phyloP scores from a whole-genome alignment of 2,797 vertebrate species.

The Sebastes steindachneri region DNA sequence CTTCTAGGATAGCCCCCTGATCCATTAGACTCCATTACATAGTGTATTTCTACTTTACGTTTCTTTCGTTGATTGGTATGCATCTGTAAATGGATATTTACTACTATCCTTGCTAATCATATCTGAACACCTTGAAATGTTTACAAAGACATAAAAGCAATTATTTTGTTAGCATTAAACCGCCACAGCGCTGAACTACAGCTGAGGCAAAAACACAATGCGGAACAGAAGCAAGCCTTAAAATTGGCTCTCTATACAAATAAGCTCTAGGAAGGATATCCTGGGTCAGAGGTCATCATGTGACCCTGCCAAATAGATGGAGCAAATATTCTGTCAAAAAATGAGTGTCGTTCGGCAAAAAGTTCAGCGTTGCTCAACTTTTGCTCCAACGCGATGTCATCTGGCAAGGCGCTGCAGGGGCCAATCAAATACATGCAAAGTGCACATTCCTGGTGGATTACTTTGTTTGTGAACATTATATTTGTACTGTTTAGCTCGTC shows the following conservation, averaged over 20 bases:
- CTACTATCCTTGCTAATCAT: not conserved
- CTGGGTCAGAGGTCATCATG: not conserved
- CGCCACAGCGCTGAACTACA: not conserved
- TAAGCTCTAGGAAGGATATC: slow-evolving; percentile 2
- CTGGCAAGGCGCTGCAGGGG: not conserved
- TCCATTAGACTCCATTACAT: not conserved
- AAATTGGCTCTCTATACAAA: slow-evolving; percentile 14
- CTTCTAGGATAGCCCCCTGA: not conserved
- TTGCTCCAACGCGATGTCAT: not conserved
- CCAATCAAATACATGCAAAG: not conserved
- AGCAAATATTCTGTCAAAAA: not conserved
- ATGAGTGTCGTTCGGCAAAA: not conserved
- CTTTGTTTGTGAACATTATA: not conserved
- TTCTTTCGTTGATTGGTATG: not conserved
- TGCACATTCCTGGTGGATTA: not conserved
- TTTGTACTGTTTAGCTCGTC: not conserved
- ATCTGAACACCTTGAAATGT: not conserved
- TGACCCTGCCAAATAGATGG: not conserved
- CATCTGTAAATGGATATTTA: not conserved
- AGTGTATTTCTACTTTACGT: not conserved
- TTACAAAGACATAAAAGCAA: not conserved
- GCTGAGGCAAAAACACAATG: not conserved
- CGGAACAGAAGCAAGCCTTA: not conserved
- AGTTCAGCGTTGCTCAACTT: not conserved
- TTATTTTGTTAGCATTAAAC: not conserved